A percentile compares a stretch with the other conserved stretches of the same genome.
These are phyloP conservation scores for Eurypyga helias DNA, from an alignment of 2,113 vertebrate species.

Conservation along the genomic window DNA sequence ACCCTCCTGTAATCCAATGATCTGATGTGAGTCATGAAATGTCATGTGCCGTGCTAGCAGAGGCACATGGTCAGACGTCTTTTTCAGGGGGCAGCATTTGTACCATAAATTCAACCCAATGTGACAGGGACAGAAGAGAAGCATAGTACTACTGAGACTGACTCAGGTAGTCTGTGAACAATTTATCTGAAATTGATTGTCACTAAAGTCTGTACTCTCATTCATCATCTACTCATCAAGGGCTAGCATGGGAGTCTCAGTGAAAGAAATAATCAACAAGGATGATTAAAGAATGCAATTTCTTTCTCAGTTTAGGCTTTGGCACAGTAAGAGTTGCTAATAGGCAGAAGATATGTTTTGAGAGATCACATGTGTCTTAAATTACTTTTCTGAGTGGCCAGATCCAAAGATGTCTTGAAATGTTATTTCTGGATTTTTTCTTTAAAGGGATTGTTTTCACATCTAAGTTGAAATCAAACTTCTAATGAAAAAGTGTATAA, in stretches of 20 bases:
- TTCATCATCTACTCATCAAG: not conserved
- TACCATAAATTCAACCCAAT: not conserved
- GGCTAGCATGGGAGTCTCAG: not conserved
- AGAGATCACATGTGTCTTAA: not conserved
- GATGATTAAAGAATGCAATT: not conserved
- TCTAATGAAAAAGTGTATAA: not conserved
- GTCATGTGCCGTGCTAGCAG: not conserved
- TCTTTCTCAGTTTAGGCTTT: not conserved
- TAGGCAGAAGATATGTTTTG: not conserved
- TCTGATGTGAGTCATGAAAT: not conserved
- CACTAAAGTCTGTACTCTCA: not conserved
- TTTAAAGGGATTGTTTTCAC: not conserved
- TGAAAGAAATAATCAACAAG: not conserved
- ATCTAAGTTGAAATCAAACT: not conserved
- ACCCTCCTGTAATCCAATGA: not conserved
- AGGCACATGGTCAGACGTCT: not conserved
- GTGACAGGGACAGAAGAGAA: not conserved
- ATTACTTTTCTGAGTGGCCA: not conserved
- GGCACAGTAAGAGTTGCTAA: not conserved
- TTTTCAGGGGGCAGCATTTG: not conserved
- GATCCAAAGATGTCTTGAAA: not conserved
- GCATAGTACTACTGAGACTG: not conserved
- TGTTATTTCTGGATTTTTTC: too few species aligned
- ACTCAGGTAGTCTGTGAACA: not conserved
- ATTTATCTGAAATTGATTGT: not conserved